phyloP scores from a whole-genome alignment of 2,888 invertebrate genomes.

The Mesoligia furuncula region DNA sequence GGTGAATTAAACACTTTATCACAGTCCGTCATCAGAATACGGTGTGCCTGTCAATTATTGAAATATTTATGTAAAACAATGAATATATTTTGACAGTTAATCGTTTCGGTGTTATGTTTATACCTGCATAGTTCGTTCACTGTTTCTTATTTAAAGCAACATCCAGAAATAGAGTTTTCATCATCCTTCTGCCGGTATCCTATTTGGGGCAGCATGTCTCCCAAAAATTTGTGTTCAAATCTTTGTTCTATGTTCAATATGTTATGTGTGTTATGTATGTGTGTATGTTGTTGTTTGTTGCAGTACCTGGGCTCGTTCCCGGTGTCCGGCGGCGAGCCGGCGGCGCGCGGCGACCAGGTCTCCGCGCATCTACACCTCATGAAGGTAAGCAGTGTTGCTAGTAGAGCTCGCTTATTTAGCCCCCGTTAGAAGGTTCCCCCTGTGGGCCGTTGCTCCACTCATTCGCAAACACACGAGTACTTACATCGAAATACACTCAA shows the following conservation, averaged over 20 bases:
- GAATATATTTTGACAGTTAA: slow-evolving; percentile 4
- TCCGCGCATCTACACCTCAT: slow-evolving; percentile 91
- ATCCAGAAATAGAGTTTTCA: neutral
- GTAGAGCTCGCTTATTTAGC: neutral
- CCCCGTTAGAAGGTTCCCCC: neutral
- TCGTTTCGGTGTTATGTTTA: slow-evolving; percentile 15
- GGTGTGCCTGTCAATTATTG: slow-evolving; percentile 43
- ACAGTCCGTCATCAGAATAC: slow-evolving; percentile 40
- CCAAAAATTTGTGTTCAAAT: neutral
- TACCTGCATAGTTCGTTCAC: neutral
- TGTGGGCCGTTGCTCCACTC: slow-evolving; percentile 1
- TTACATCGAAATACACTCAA: slow-evolving; percentile 55
- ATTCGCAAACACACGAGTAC: slow-evolving; percentile 1
- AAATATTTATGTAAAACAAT: slow-evolving; percentile 15
- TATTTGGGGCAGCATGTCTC: neutral
- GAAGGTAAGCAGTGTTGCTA: slow-evolving; percentile 86
- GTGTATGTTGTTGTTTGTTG: slow-evolving; percentile 75
- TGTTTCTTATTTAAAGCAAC: neutral
- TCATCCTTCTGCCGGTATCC: too few relatives aligned
- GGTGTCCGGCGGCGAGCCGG: slow-evolving; percentile 92
- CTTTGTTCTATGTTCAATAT: neutral
- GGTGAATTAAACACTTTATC: slow-evolving; percentile 55
- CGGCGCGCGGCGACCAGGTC: slow-evolving; percentile 91
- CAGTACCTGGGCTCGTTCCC: slow-evolving; percentile 95
- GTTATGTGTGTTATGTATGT: neutral